These are phyloP conservation scores for Pantelozetes paolii DNA, from an alignment of 2,888 invertebrate species.

Conservation along the genomic window DNA sequence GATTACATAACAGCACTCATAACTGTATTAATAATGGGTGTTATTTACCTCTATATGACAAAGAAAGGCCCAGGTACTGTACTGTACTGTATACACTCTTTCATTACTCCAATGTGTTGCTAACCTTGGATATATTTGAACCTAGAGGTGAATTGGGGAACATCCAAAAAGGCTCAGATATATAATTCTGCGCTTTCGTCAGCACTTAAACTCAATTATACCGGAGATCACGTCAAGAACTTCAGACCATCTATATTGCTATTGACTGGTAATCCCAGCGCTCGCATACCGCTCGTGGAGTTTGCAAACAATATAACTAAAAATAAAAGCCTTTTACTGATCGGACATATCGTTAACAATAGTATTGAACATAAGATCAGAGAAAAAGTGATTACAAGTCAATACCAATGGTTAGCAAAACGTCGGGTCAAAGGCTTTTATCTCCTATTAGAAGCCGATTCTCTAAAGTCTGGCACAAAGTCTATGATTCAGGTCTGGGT, in stretches of 20 bases:
- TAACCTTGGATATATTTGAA: too few relatives aligned
- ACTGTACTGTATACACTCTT: too few relatives aligned
- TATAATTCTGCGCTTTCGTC: constrained; percentile 85
- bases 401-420: constrained; percentile 47
- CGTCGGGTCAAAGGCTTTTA: constrained; percentile 48
- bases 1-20: constrained; percentile 85
- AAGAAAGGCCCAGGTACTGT: constrained; percentile 73
- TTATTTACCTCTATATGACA: constrained; percentile 83
- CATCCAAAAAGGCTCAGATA: constrained; percentile 91
- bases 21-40: constrained; percentile 79
- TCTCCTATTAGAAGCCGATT: constrained; percentile 47
- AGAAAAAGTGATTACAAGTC: constrained; percentile 41
- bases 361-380: constrained; percentile 22
- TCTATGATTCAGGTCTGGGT: constrained; percentile 52
- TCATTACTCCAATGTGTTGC: too few relatives aligned
- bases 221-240: constrained; percentile 95
- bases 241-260: constrained; percentile 89
- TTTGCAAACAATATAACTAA: constrained; percentile 87
- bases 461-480: constrained; percentile 53
- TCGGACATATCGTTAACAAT: constrained; percentile 38
- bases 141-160: constrained; percentile 92
- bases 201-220: constrained; percentile 77
- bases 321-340: constrained; percentile 49
- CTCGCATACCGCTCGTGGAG: constrained; percentile 82
- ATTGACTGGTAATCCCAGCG: constrained; percentile 74